Percentiles rank a stretch among this genome's conserved stretches.
Evolutionary conservation across 2,797 vertebrate species (phyloP).

Genomic region (Anguilla megastoma): DNA sequence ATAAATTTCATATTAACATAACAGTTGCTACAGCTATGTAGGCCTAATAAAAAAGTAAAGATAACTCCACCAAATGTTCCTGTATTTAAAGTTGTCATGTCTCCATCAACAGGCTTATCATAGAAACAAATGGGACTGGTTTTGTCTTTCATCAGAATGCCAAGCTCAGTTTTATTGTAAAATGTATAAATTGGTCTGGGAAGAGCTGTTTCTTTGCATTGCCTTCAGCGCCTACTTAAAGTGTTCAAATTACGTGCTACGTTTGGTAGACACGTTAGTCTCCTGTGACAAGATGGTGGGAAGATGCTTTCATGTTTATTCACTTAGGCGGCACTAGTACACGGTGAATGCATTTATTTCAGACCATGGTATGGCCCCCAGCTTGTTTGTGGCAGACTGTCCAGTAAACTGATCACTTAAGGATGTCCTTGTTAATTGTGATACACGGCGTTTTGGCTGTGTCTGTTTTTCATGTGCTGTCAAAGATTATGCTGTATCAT

Average conservation of each 20-base stretch:
- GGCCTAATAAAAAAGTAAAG: neutral
- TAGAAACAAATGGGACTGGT: neutral
- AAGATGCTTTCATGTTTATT: slow-evolving; percentile 3
- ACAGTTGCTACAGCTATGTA: neutral
- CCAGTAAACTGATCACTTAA: neutral
- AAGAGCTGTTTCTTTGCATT: neutral
- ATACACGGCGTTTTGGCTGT: neutral
- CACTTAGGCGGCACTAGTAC: neutral
- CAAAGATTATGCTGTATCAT: neutral
- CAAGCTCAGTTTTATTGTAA: neutral
- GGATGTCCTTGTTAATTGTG: neutral
- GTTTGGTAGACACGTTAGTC: neutral
- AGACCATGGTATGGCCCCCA: neutral
- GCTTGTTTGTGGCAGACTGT: neutral
- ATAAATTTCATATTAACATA: neutral
- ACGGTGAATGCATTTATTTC: neutral
- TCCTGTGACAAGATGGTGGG: neutral
- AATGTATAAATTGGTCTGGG: neutral
- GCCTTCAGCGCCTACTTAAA: neutral
- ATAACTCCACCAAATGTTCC: neutral
- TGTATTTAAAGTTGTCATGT: neutral
- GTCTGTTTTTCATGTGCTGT: neutral
- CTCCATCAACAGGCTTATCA: neutral
- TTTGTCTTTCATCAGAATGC: neutral
- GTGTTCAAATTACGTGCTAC: neutral